Base-by-base conservation (phyloP, 2,888 invertebrate species). In the Synanthedon vespiformis region DNA sequence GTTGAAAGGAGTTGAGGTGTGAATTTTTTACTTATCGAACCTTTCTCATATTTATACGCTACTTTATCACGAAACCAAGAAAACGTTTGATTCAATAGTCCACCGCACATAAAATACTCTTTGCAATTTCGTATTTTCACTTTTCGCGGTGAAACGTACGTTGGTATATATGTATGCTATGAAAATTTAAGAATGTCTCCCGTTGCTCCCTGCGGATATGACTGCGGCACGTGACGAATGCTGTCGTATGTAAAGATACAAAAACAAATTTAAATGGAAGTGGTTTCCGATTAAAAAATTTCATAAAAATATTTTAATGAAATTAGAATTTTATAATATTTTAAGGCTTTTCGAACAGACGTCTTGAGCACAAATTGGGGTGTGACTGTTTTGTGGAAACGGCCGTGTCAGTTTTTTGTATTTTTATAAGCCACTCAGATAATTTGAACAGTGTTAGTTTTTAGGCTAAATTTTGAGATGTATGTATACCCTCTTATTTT, bases 141-240 rank as follows among this genome's bases (percentile, higher is more conserved):
- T 80, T 78, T 73, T 68, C 65, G 61, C 60, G 58, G 65, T 65
- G 70, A 70, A 69, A 69, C 63, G 67, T 34, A 27, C 34, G 47
- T 27, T 48, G 13, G 41, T 50, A 40, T 50, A 40, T 50, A 40
- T 49, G 49, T 67, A 64, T 59, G 64, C 72, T 76, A 78, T 80
- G 79, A 81, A 82, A 80, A 82, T 80, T 79, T 80, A 80, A 80
- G 80, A 72, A 75, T 70, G 71, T 76, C 74, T 68, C 71, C 63
- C 66, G 66, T 62, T 57, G 56, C 64, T 80, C 81, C 77, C 80
- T 59, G 57, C 64, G 79, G 80, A 76, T 78, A 74, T 73, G 71
- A 69, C 70, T 68, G 71, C 61, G 63, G 64, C 57, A 71, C 74
- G 76, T 80, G 80, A 80, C 73, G 72, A 75, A 78, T 77, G 68